Percentiles rank a stretch among this genome's conserved stretches.
Conservation (phyloP, 2,888 invertebrate species). For the Frankliniella fusca region DNA sequence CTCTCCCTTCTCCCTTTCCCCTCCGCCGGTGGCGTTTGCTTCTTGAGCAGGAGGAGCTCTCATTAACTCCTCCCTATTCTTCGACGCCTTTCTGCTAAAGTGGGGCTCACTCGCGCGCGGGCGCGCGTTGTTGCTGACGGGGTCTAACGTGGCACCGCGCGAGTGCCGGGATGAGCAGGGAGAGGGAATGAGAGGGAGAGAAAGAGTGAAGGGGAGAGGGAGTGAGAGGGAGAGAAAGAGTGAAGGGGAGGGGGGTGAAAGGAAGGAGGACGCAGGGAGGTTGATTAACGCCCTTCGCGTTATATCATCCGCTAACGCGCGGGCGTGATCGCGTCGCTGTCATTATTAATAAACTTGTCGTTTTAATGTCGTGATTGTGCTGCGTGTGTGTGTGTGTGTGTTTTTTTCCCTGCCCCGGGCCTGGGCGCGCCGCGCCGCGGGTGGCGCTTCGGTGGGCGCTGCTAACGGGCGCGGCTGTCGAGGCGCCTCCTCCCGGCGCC, state of each 20-base stretch:
- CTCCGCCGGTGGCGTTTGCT: no score
- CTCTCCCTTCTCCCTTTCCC: no score
- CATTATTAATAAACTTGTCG: slow-evolving; percentile 10
- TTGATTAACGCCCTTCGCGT: not conserved
- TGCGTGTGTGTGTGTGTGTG: not conserved
- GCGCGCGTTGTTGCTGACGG: no score
- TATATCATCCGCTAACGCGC: not conserved
- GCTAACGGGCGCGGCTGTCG: slow-evolving; percentile 6
- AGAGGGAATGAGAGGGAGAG: no score
- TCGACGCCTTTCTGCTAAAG: not conserved
- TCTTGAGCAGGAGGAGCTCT: no score
- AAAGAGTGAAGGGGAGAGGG: not conserved
- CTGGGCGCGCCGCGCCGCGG: not conserved
- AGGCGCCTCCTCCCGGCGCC: not conserved
- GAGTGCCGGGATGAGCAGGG: no score
- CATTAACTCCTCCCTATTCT: slow-evolving; percentile 1
- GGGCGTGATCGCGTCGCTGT: not conserved
- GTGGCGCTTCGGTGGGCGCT: not conserved
- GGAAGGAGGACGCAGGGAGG: not conserved
- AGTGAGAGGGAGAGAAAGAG: not conserved
- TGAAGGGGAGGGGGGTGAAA: not conserved
- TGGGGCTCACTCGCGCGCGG: not conserved
- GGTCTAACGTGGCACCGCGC: no score
- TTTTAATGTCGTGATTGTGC: not conserved
- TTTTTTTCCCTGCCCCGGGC: not conserved